Evolutionary conservation across 2,888 invertebrate species (phyloP), one percentile per base, ranked within the genome.

Genomic region (Nezara viridula): DNA sequence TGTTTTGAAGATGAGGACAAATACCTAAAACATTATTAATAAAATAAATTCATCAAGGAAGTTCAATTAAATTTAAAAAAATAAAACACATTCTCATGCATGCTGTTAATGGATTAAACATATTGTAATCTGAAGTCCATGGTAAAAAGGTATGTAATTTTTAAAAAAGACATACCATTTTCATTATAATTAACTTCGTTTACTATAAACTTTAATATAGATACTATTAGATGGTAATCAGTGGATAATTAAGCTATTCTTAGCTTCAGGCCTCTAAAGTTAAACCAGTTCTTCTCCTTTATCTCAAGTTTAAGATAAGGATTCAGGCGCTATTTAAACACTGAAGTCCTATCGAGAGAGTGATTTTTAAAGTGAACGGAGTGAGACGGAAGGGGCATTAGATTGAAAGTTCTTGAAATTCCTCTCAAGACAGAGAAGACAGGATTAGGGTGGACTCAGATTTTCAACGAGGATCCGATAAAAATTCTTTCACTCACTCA

Each of bases 361-460:
- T 73, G 66, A 73, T 73, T 73, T 73, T 73, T 73, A 73, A 60
- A 73, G 32, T 19, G 66, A 37, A 37, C 66, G 37, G 66, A 73
- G 66, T 73, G 66, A 73, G 66, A 73, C 66, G 37, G 66, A 73
- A 60, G 66, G 37, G 66, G 37, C 37, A 73, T 73, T 73, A 73
- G 66, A 73, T 73, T 73, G 66, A 73, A 73, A 73, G 66, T 73
- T 73, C 66, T 73, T 37, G 66, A 73, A 73, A 73, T 73, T 73
- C 66, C 66, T 73, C 19, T 2, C 6, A 73, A 73, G 66, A 73
- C 66, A 73, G 66, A 32, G 7, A 32, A 37, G 66, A 73, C 32
- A 73, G 32, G 66, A 73, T 73, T 73, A 73, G 66, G 66, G 32
- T 73, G 32, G 66, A 37, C 66, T 73, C 66, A 73, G 66, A 73